phyloP scores from a whole-genome alignment of 2,888 invertebrate species.

The Phymatocera aterrima region DNA sequence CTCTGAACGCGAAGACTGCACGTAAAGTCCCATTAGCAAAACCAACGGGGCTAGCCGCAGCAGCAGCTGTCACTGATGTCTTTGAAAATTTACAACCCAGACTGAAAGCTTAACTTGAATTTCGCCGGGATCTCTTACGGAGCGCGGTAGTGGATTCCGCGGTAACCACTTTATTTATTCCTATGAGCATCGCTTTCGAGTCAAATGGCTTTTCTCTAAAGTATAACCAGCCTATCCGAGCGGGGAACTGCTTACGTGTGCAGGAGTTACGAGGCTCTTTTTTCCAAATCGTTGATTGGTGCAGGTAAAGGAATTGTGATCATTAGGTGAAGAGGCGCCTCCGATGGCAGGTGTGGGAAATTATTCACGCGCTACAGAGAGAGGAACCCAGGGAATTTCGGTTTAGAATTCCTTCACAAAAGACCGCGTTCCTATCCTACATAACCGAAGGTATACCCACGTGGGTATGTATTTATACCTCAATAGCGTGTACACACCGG shows the following conservation, averaged over 20 bases:
- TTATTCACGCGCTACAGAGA: slow-evolving; percentile 28
- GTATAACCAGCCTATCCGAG: not conserved
- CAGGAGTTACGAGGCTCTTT: slow-evolving; percentile 30
- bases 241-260: not conserved
- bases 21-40: slow-evolving; percentile 16
- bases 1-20: not conserved
- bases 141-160: not conserved
- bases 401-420: slow-evolving; percentile 35
- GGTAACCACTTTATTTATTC: slow-evolving; percentile 5
- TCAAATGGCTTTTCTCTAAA: not conserved
- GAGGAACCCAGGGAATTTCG: slow-evolving; percentile 31
- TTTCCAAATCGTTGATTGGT: slow-evolving; percentile 17
- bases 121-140: not conserved
- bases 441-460: not conserved
- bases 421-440: slow-evolving; percentile 12
- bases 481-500: not conserved
- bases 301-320: slow-evolving; percentile 33
- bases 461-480: not conserved
- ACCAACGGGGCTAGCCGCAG: no score
- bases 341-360: slow-evolving; percentile 40
- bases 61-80: slow-evolving; percentile 19
- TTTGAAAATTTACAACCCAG: slow-evolving; percentile 30
- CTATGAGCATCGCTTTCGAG: not conserved
- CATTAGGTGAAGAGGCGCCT: slow-evolving; percentile 30
- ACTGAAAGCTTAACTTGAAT: not conserved